Conservation (phyloP, 2,113 vertebrate genomes). For the Notechis scutatus region DNA sequence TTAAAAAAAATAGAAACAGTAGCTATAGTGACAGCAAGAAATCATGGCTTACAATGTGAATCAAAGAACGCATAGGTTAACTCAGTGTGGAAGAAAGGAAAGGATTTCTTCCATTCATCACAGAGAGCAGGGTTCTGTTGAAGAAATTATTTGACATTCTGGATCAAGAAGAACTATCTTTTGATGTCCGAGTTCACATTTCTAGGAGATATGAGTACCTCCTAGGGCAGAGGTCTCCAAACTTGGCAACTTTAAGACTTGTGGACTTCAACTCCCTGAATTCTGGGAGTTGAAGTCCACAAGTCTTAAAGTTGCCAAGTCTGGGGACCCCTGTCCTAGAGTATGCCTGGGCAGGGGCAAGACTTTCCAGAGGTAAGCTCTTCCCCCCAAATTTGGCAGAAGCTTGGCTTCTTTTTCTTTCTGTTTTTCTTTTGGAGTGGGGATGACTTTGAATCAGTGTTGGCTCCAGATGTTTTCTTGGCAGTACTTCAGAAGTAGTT, state of each 20-base stretch:
- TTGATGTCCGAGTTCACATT: not conserved
- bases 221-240: too few species aligned
- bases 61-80: not conserved
- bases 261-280: too few species aligned
- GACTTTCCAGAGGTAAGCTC: not conserved
- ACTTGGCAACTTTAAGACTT: too few species aligned
- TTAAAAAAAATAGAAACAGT: not conserved
- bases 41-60: not conserved
- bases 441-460: not conserved
- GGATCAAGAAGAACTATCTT: not conserved
- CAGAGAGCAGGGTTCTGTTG: not conserved
- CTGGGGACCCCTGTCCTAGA: not conserved
- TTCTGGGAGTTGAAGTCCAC: too few species aligned
- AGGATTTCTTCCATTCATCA: not conserved
- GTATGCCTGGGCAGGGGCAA: not conserved
- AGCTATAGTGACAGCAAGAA: not conserved
- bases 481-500: not conserved
- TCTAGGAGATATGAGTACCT: not conserved
- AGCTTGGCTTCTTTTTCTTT: not conserved
- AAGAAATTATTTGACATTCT: not conserved
- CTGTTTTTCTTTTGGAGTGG: not conserved
- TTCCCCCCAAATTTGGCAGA: not conserved
- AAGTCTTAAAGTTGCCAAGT: too few species aligned
- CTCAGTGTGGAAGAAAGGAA: not conserved
- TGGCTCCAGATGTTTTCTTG: not conserved